Base-by-base conservation (phyloP, 2,888 invertebrate genomes). In the Cephus pulcher region DNA sequence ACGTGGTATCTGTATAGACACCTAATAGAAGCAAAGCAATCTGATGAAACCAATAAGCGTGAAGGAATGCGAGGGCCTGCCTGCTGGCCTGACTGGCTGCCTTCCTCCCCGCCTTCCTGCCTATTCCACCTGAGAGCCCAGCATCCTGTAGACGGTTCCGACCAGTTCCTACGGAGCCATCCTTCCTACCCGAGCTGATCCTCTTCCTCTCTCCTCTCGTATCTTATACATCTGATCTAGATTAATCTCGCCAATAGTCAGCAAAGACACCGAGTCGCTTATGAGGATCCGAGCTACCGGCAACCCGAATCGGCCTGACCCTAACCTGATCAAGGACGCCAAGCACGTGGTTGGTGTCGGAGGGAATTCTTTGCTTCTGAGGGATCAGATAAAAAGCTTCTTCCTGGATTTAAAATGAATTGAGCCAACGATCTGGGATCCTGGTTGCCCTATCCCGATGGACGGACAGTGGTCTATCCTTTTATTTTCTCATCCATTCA, bases 31-130 rank as follows among this genome's bases (percentile, higher is more conserved):
- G 87, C 87, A 87, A 88, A 86, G 88, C 87, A 89, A 90, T 90
- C 89, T 89, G 89, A 90, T 90, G 89, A 89, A 90, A 90, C 89
- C 90, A 90, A 90, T 90, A 89, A 90, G 87, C 90, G 90, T 89
- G 90, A 90, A 88, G 90, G 90, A 91, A 90, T 91, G 88, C 86
- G 85, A 82, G 77, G 76, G 80, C 74, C 73, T 33, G 34, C 74
- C 74, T 74, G 32, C 37, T 34, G 23, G 56, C 56, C 56, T 56
- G 56, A 34, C 74, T 37, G n/a, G 32, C 34, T 71, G 71, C 71
- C 71, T 70, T 70, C 70, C 30, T 71, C 40, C 23, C 40, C 23
- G 40, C 23, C 40, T 56, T 56, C 56, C 56, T 56, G 23, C 23
- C 56, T 56, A 56, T 56, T 56, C 56, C 56, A 23, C 23, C 56